Conservation (phyloP, 2,888 invertebrate species). For the Drosophila hawaiiensis region DNA sequence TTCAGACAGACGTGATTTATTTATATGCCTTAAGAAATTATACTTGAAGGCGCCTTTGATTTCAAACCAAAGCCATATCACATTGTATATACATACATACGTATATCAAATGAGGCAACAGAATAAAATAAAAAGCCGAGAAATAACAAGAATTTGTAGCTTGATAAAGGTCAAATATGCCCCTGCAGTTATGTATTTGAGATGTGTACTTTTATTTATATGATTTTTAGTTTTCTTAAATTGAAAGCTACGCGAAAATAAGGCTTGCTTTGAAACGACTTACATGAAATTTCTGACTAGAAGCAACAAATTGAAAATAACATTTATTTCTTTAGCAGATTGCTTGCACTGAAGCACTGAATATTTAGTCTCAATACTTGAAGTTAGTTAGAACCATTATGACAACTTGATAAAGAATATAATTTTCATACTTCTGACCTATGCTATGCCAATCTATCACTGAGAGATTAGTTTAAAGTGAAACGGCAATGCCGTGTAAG, state of each 20-base stretch:
- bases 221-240: background rate
- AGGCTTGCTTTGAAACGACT: background rate
- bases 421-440: background rate
- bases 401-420: background rate
- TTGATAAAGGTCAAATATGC: background rate
- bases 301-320: background rate
- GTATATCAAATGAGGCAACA: conserved; percentile 1
- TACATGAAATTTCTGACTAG: background rate
- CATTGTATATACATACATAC: background rate
- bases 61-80: conserved; percentile 45
- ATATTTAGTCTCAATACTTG: background rate
- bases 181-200: background rate
- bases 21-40: conserved; percentile 70
- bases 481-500: background rate
- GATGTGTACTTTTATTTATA: background rate
- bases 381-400: background rate
- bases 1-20: conserved; percentile 75
- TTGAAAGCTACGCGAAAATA: background rate
- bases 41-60: conserved; percentile 66
- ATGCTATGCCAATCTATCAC: background rate
- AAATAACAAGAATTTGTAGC: background rate
- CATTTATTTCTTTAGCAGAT: background rate
- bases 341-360: background rate
- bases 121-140: background rate
- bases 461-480: background rate